Evolutionary conservation across 2,888 invertebrate genomes (phyloP).

Genomic region (Parelbella ahira): DNA sequence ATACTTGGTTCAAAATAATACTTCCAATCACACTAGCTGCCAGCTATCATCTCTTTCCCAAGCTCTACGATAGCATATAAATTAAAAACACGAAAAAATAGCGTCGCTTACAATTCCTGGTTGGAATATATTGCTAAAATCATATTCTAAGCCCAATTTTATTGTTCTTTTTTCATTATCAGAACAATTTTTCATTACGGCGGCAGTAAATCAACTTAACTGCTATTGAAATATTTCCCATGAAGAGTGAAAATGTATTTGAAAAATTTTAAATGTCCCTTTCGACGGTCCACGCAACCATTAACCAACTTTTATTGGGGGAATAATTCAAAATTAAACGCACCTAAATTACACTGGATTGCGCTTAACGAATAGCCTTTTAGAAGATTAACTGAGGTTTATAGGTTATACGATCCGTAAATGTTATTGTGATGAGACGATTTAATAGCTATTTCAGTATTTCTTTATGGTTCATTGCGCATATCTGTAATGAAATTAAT

Average conservation of each 20-base stretch:
- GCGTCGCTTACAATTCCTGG: too few species aligned
- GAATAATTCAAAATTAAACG: constrained; percentile 25
- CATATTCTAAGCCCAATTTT: too few species aligned
- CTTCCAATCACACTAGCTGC: too few species aligned
- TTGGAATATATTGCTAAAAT: too few species aligned
- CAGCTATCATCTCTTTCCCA: too few species aligned
- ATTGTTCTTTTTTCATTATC: constrained; percentile 9
- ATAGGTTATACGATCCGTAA: background rate
- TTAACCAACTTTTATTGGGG: constrained; percentile 25
- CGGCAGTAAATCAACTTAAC: constrained; percentile 16
- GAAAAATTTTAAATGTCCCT: constrained; percentile 25
- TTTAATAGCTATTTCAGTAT: too few species aligned
- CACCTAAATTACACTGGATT: constrained; percentile 24
- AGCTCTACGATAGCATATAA: too few species aligned
- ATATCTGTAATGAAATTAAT: too few species aligned
- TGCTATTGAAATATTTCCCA: constrained; percentile 19
- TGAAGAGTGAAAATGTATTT: constrained; percentile 24
- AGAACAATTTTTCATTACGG: constrained; percentile 17
- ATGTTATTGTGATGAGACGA: constrained; percentile 4
- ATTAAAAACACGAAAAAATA: too few species aligned
- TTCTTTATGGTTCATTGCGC: too few species aligned
- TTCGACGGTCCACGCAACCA: constrained; percentile 13
- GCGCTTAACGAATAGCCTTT: constrained; percentile 9
- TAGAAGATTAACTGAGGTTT: constrained; percentile 11
- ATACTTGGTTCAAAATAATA: too few species aligned